phyloP scores from a whole-genome alignment of 2,797 vertebrate species.

The Fringilla coelebs region DNA sequence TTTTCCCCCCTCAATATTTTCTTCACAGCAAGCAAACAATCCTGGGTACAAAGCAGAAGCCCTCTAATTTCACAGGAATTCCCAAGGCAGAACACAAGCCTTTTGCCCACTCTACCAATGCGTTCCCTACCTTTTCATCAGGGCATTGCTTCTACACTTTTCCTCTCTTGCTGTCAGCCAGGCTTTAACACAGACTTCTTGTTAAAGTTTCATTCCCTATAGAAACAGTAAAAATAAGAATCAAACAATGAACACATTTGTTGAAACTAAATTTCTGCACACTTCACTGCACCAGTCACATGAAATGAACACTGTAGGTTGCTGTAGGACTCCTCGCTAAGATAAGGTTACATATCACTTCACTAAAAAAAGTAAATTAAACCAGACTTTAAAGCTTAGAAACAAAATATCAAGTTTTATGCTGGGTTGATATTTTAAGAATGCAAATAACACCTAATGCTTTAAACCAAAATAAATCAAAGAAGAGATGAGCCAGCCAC shows the following conservation, averaged over 20 bases:
- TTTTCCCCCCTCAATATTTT: neutral
- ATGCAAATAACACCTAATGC: neutral
- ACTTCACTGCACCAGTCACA: neutral
- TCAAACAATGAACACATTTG: neutral
- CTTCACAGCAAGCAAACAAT: neutral
- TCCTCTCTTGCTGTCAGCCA: neutral
- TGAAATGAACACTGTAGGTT: neutral
- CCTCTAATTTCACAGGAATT: neutral
- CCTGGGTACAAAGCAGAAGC: neutral
- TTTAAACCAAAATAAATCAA: neutral
- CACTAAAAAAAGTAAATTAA: neutral
- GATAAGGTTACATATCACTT: neutral
- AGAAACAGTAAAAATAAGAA: conserved; percentile 28
- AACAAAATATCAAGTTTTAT: neutral
- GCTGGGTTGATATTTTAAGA: neutral
- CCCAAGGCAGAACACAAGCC: neutral
- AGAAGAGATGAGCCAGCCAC: neutral
- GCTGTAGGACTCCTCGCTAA: neutral
- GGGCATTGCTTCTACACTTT: conserved; percentile 51
- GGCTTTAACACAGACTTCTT: neutral
- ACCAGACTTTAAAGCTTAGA: neutral
- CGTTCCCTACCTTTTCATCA: conserved; percentile 52
- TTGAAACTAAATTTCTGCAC: neutral
- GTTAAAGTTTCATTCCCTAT: conserved; percentile 58
- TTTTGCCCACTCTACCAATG: neutral